A percentile compares a stretch with the other conserved stretches of the same genome.
Conservation (phyloP, 2,797 vertebrate species). For the Phataginus tricuspis region DNA sequence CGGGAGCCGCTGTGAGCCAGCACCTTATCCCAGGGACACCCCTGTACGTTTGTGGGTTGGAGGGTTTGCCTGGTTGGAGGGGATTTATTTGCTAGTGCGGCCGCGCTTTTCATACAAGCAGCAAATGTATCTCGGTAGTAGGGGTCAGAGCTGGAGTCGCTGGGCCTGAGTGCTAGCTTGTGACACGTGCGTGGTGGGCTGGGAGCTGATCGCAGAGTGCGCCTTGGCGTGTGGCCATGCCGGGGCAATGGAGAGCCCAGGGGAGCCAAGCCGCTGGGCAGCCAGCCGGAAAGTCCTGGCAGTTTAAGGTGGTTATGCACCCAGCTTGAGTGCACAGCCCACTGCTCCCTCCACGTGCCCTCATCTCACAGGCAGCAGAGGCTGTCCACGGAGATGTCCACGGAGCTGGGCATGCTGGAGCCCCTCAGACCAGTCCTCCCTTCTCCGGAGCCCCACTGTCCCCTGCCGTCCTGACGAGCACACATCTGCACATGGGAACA, state of each 20-base stretch:
- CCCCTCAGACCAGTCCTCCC: background rate
- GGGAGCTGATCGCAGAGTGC: background rate
- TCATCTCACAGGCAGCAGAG: background rate
- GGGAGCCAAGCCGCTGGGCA: background rate
- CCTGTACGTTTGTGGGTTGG: fast-evolving
- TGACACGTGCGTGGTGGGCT: background rate
- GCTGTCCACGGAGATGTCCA: fast-evolving
- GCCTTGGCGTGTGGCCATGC: background rate
- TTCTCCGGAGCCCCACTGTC: background rate
- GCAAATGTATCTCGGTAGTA: fast-evolving
- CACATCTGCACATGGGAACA: background rate
- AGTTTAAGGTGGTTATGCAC: too few relatives aligned
- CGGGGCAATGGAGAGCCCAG: background rate
- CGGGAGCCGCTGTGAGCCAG: fast-evolving
- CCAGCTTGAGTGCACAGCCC: too few relatives aligned
- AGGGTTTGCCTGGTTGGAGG: too few relatives aligned
- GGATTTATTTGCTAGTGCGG: background rate
- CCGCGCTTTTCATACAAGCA: background rate
- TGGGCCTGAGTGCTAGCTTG: background rate
- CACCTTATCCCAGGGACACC: background rate
- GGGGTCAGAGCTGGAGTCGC: background rate
- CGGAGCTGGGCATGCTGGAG: background rate
- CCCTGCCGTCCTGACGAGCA: fast-evolving
- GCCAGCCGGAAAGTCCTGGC: too few relatives aligned
- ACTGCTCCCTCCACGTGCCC: background rate